Evolutionary conservation across 2,888 invertebrate species (phyloP).

Genomic region (Philopedon plagiatum): DNA sequence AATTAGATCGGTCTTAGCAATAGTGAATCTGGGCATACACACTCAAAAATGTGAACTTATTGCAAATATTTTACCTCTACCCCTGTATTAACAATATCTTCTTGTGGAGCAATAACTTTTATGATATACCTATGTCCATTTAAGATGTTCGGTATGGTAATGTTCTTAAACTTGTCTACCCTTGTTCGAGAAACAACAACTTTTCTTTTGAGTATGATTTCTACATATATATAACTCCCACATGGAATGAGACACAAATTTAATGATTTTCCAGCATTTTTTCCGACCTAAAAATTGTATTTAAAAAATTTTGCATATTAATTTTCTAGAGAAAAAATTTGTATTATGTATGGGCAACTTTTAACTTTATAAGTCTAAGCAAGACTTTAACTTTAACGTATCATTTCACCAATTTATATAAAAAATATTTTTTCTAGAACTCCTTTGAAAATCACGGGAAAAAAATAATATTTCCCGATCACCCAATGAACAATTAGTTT

Average conservation of each 20-base stretch:
- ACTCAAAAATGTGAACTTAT: background rate
- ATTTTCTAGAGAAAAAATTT: too few species aligned
- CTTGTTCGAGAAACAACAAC: conserved; percentile 64
- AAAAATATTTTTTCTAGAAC: too few species aligned
- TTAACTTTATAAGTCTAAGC: too few species aligned
- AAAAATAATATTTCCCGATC: too few species aligned
- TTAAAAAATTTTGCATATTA: too few species aligned
- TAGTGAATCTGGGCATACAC: too few species aligned
- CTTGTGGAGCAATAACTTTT: conserved; percentile 70
- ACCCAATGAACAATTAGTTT: too few species aligned
- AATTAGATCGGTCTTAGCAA: too few species aligned
- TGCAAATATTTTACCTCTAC: conserved; percentile 68
- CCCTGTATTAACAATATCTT: conserved; percentile 70
- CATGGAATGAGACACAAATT: conserved; percentile 72
- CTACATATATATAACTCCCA: conserved; percentile 71
- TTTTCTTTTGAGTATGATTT: conserved; percentile 67
- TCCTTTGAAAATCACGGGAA: too few species aligned
- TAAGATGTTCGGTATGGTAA: conserved; percentile 65
- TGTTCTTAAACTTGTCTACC: conserved; percentile 70
- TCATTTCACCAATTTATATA: too few species aligned
- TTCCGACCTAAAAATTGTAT: conserved; percentile 57
- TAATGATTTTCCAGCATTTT: conserved; percentile 56
- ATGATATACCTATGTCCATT: conserved; percentile 70
- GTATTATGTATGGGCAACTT: too few species aligned
- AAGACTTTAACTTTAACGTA: too few species aligned